Conservation (phyloP, 2,113 vertebrate genomes). For the Dipodomys ordii region DNA sequence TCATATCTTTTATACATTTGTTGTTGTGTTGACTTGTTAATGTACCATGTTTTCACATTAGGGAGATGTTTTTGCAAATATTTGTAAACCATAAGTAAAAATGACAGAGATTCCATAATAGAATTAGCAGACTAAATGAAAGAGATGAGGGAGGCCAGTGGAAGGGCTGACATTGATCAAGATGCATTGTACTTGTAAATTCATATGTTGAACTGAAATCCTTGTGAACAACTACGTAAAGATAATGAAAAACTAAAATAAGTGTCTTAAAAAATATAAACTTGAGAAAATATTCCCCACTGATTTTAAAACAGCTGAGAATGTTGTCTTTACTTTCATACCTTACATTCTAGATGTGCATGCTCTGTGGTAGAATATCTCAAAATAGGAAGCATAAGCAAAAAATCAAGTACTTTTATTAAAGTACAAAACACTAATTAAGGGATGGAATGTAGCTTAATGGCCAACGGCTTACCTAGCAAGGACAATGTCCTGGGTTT, state of each 20-base stretch:
- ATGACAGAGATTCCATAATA: not conserved
- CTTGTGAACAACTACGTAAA: too few relatives aligned
- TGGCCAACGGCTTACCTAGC: too few relatives aligned
- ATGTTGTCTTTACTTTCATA: not conserved
- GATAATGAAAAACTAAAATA: not conserved
- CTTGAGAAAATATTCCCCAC: not conserved
- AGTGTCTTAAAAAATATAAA: constrained; percentile 34
- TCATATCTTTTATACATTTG: not conserved
- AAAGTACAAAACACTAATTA: too few relatives aligned
- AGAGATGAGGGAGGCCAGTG: too few relatives aligned
- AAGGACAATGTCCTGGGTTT: too few relatives aligned
- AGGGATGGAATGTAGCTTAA: too few relatives aligned
- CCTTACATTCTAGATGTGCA: not conserved
- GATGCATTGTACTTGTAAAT: too few relatives aligned
- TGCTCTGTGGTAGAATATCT: not conserved
- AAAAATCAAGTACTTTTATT: too few relatives aligned
- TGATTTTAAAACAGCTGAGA: constrained; percentile 22
- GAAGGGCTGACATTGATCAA: too few relatives aligned
- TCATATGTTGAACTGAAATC: too few relatives aligned
- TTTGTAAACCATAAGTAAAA: not conserved
- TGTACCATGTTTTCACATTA: not conserved
- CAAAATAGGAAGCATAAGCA: not conserved
- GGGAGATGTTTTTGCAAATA: not conserved
- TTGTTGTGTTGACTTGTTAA: not conserved
- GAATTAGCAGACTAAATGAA: too few relatives aligned